Conservation (phyloP, 2,888 invertebrate genomes). For the Acheta domesticus region DNA sequence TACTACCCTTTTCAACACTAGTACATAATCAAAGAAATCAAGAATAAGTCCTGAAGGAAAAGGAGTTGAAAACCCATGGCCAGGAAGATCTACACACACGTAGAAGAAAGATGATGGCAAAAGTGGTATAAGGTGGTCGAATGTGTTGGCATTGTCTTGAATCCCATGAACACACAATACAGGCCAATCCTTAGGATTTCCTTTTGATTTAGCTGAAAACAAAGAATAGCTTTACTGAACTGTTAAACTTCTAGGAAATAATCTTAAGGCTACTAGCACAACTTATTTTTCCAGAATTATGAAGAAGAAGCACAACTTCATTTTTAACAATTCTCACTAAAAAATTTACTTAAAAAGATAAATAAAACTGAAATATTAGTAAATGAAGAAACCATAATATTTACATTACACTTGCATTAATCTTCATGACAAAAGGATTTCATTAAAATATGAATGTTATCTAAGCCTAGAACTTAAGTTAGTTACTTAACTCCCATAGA, state of each 20-base stretch:
- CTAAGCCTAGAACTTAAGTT: too few species aligned
- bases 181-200: conserved; percentile 43
- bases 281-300: too few species aligned
- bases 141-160: conserved; percentile 50
- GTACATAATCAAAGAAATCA: conserved; percentile 44
- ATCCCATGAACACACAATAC: conserved; percentile 46
- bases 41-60: conserved; percentile 46
- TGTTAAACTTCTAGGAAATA: too few species aligned
- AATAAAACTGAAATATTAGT: too few species aligned
- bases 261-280: too few species aligned
- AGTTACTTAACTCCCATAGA: too few species aligned
- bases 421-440: too few species aligned
- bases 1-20: conserved; percentile 44
- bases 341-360: too few species aligned
- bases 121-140: conserved; percentile 46
- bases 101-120: conserved; percentile 46
- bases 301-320: too few species aligned
- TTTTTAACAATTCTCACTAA: too few species aligned
- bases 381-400: neutral
- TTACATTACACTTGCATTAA: too few species aligned
- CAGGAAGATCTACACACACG: conserved; percentile 50
- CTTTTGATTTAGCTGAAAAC: conserved; percentile 42
- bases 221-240: neutral
- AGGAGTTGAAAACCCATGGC: conserved; percentile 51
- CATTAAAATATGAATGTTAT: too few species aligned